Percentiles rank a stretch among this genome's conserved stretches.
Conservation (phyloP, 2,113 vertebrate genomes). For the Coptodon bakossiorum region DNA sequence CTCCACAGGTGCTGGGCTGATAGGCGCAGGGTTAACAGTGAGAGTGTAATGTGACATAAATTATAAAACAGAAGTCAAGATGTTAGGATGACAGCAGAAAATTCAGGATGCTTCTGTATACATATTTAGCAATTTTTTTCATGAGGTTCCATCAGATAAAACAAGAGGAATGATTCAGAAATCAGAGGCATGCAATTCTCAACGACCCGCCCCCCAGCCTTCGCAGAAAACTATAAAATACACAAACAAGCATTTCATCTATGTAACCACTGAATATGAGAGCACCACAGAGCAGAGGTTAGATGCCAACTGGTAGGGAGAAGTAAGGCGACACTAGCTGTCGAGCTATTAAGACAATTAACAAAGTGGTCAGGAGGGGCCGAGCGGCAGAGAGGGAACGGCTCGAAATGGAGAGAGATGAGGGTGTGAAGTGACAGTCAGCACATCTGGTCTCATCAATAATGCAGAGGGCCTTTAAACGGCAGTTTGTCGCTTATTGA, state of each 20-base stretch:
- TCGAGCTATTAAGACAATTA: conserved; percentile 60
- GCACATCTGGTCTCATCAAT: conserved; percentile 78
- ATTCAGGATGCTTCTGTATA: background rate
- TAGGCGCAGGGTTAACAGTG: background rate
- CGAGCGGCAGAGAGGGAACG: conserved; percentile 6
- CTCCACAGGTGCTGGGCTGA: conserved; percentile 29
- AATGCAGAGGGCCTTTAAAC: conserved; percentile 72
- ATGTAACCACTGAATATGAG: conserved; percentile 2
- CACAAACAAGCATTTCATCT: background rate
- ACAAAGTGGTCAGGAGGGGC: conserved; percentile 57
- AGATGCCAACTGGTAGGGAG: conserved; percentile 14
- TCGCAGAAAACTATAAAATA: background rate
- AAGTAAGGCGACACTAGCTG: conserved; percentile 41
- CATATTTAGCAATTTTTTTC: background rate
- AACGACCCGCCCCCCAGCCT: background rate
- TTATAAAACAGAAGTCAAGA: background rate
- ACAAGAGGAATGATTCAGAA: background rate
- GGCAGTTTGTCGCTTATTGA: conserved; percentile 75
- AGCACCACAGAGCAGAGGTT: background rate
- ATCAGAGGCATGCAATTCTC: background rate
- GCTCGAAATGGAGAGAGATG: conserved; percentile 38
- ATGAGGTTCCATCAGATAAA: background rate
- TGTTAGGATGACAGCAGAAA: background rate
- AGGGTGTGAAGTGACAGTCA: conserved; percentile 76
- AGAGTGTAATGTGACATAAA: background rate